A percentile compares a stretch with the other conserved stretches of the same genome.
Conservation (phyloP, 2,113 vertebrate species). For the Thamnaconus septentrionalis region DNA sequence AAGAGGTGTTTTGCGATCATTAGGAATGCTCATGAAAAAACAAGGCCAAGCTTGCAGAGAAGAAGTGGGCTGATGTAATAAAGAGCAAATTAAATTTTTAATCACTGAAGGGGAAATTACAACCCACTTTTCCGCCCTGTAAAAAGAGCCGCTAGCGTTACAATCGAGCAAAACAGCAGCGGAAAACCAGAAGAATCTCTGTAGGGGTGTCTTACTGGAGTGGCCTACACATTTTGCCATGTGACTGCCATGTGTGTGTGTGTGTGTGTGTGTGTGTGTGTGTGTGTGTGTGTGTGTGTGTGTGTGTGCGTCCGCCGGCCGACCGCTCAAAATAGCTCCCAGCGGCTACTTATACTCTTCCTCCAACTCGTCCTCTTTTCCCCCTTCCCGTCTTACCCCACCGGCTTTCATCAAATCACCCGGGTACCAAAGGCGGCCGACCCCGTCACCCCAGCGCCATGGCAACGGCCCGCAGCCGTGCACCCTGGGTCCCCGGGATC, state of each 20-base stretch:
- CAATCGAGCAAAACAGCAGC: too few relatives aligned
- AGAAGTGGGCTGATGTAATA: too few relatives aligned
- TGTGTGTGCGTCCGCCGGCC: background rate
- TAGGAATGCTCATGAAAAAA: background rate
- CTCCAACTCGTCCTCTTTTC: background rate
- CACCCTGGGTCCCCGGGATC: slow-evolving; percentile 54
- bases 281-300: slow-evolving; percentile 3
- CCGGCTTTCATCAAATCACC: slow-evolving; percentile 50
- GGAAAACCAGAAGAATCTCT: too few relatives aligned
- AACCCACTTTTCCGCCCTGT: too few relatives aligned
- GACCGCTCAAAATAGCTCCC: too few relatives aligned
- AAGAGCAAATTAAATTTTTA: too few relatives aligned
- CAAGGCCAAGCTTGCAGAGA: background rate
- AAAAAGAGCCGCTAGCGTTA: too few relatives aligned
- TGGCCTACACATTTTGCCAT: too few relatives aligned
- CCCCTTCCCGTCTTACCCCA: slow-evolving; percentile 23
- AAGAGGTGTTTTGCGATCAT: background rate
- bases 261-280: slow-evolving; percentile 7
- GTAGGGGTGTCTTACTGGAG: too few relatives aligned
- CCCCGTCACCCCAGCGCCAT: slow-evolving; percentile 54
- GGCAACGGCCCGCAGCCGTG: slow-evolving; percentile 59
- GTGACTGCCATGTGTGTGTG: background rate
- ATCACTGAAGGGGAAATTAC: too few relatives aligned
- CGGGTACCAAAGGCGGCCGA: slow-evolving; percentile 44
- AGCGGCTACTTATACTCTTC: background rate